Evolutionary conservation across 2,888 invertebrate species (phyloP).

Genomic region (Torymus aiolomorphi): DNA sequence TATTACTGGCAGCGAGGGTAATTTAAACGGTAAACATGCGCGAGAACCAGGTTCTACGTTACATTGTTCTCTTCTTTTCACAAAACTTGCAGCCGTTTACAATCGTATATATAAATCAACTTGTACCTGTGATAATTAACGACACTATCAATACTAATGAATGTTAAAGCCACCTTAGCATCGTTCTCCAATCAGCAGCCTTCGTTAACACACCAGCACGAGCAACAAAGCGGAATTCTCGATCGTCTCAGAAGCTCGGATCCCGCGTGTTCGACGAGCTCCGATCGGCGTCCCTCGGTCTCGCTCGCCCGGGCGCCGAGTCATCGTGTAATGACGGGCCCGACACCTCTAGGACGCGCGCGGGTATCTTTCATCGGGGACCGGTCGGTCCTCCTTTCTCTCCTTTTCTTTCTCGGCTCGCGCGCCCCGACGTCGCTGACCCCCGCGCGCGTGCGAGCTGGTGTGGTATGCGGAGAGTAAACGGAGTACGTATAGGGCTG

Average conservation of each 20-base stretch:
- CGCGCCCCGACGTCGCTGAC: conserved; percentile 9
- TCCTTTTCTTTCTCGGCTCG: conserved; percentile 8
- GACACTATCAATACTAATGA: no score
- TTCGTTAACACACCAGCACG: background rate
- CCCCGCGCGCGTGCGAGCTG: background rate
- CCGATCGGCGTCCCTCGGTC: conserved; percentile 42
- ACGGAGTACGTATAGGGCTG: no score
- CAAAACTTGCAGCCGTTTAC: no score
- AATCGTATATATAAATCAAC: no score
- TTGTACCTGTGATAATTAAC: no score
- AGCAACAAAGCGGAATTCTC: conserved; percentile 27
- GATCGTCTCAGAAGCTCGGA: conserved; percentile 2
- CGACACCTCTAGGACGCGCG: conserved; percentile 61
- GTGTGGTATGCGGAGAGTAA: no score
- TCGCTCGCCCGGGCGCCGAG: conserved; percentile 64
- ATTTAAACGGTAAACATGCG: no score
- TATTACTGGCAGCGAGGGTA: no score
- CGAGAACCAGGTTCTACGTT: no score
- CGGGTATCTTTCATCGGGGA: conserved; percentile 51
- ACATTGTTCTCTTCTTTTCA: no score
- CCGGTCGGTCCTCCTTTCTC: conserved; percentile 43
- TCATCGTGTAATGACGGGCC: conserved; percentile 75
- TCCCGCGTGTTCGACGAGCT: background rate
- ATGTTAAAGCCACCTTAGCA: no score
- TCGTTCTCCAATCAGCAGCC: no score